Percentiles rank a stretch among this genome's conserved stretches.
Evolutionary conservation across 23 tunicate genomes (phyloP).

Genomic region (Ciona savignyi): DNA sequence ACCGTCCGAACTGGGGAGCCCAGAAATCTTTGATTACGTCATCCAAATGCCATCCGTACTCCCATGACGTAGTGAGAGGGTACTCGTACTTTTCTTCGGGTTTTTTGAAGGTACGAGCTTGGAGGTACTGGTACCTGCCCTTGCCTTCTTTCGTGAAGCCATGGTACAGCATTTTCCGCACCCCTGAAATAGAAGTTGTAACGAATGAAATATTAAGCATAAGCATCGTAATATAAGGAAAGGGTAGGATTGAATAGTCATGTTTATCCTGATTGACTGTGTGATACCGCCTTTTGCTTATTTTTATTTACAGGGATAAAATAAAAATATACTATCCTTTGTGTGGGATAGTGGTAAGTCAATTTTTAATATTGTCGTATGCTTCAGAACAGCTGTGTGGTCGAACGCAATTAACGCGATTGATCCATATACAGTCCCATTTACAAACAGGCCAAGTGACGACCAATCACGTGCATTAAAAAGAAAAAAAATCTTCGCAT

Average conservation of each 20-base stretch:
- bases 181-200: slow-evolving; percentile 16
- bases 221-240: neutral
- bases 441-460: no score
- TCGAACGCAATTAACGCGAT: no score
- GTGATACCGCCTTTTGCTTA: no score
- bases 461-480: no score
- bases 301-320: no score
- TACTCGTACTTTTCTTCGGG: slow-evolving; percentile 83
- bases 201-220: neutral
- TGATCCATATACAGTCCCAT: no score
- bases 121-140: slow-evolving; percentile 79
- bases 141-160: slow-evolving; percentile 86
- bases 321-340: no score
- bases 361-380: no score
- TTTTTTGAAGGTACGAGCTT: slow-evolving; percentile 40
- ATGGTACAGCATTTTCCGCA: slow-evolving; percentile 39
- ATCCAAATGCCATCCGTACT: slow-evolving; percentile 69
- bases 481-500: no score
- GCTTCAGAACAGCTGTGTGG: no score
- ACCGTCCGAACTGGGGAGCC: slow-evolving; percentile 60
- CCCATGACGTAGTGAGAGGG: slow-evolving; percentile 70
- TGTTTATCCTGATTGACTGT: no score
- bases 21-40: slow-evolving; percentile 41
- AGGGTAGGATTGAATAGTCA: neutral
- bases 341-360: no score